Evolutionary conservation across 2,797 vertebrate genomes (phyloP), one percentile per base, ranked within the genome.

Genomic region (Mergus octosetaceus): DNA sequence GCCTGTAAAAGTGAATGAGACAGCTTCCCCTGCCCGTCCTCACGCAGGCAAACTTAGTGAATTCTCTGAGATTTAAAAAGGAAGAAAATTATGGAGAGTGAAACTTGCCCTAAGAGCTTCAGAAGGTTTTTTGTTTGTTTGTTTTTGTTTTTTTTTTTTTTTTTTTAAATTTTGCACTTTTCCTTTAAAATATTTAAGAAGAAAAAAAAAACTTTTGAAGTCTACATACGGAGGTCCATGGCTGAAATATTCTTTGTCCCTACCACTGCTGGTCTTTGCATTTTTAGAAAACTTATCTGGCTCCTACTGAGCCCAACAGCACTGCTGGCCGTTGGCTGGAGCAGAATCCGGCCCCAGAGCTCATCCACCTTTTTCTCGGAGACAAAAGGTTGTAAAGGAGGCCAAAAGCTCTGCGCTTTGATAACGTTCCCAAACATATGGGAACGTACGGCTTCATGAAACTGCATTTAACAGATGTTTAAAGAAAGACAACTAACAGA

Each of bases 381-480:
- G 93, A 97, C 92, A 96, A 97, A 97, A 92, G 91, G 96, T 97
- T 96, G 95, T 95, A 96, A 94, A 92, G 95, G 96, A 95, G 96
- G 96, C 87, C 95, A 97, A 96, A 96, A 89, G 82, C 95, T 94
- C 94, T 81, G 90, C 10, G 84, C 95, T 97, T 97, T 97, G 97
- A 91, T 97, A 98, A 97, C 70, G 84, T 97, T 98, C 97, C 97
- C 97, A 97, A 97, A 95, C 97, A 98, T 98, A 98, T 97, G 97
- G 97, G 97, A 97, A 98, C 97, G 89, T 94, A 98, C 93, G 28
- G 79, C 81, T 96, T 95, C 95, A 96, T 95, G 96, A 96, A 98
- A 97, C 97, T 97, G 95, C 96, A 96, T 97, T 97, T 97, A 98
- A 98, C 98, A 98, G 98, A 98, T 98, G 98, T 98, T 98, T 97